A percentile compares a stretch with the other conserved stretches of the same genome.
Conservation (phyloP, 2,797 vertebrate species). For the Argya squamiceps region DNA sequence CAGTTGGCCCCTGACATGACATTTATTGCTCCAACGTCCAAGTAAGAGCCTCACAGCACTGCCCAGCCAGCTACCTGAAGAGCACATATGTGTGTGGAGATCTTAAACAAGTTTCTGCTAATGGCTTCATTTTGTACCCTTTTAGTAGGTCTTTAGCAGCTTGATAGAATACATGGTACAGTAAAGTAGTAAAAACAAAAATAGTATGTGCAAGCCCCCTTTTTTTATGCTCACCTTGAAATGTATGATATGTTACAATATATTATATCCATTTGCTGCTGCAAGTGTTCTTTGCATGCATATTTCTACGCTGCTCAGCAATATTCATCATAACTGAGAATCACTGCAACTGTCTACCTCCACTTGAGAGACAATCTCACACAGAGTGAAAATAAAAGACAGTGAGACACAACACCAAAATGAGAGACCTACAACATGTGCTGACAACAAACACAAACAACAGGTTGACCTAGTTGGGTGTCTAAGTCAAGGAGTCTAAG, state of each 20-base stretch:
- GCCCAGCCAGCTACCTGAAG: constrained; percentile 73
- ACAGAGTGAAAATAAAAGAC: background rate
- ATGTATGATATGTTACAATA: background rate
- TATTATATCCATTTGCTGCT: background rate
- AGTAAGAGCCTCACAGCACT: constrained; percentile 54
- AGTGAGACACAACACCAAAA: background rate
- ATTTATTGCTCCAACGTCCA: constrained; percentile 62
- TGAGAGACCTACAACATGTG: background rate
- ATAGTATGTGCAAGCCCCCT: background rate
- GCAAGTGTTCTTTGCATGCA: background rate
- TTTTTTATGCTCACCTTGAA: background rate
- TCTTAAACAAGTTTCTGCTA: constrained; percentile 52
- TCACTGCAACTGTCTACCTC: background rate
- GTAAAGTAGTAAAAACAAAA: background rate
- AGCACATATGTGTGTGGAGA: constrained; percentile 61
- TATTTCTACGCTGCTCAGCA: background rate
- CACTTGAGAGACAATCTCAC: background rate
- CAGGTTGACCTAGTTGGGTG: background rate
- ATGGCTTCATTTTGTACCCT: constrained; percentile 43
- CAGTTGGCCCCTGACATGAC: constrained; percentile 71
- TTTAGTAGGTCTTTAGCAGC: constrained; percentile 43
- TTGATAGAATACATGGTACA: background rate
- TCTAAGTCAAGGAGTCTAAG: background rate
- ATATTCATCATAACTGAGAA: background rate
- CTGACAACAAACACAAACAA: background rate